These are phyloP conservation scores for Sturnira hondurensis DNA, from an alignment of 2,113 vertebrate species.

Conservation along the genomic window DNA sequence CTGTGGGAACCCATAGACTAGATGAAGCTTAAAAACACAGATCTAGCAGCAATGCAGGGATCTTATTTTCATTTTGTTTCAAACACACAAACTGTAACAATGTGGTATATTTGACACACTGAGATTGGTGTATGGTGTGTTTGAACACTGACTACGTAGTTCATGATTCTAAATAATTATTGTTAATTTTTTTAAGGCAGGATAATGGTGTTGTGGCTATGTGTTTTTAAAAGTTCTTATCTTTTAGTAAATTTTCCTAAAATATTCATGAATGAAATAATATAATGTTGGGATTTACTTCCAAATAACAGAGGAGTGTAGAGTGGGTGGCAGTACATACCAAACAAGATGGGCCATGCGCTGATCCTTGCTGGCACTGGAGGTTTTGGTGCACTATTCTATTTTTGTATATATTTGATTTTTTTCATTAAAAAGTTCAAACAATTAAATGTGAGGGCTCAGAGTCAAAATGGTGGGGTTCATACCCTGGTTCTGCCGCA, in stretches of 20 bases:
- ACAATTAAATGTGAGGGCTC: neutral
- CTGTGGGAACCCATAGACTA: neutral
- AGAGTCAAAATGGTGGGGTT: neutral
- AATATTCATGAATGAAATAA: neutral
- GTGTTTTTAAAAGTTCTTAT: neutral
- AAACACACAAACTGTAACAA: neutral
- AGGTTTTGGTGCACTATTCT: neutral
- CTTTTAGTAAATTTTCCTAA: neutral
- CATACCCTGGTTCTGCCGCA: neutral
- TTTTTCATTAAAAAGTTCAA: neutral
- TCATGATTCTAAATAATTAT: slow-evolving; percentile 10
- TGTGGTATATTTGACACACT: neutral
- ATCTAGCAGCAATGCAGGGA: neutral
- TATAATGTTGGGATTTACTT: neutral
- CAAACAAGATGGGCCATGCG: neutral
- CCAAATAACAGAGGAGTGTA: neutral
- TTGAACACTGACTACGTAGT: slow-evolving; percentile 4
- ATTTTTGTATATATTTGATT: neutral
- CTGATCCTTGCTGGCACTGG: neutral
- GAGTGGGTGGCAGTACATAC: neutral
- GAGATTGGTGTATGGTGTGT: too few relatives aligned
- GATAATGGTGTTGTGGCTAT: neutral
- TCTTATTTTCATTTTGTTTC: neutral
- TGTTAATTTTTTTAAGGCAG: neutral
- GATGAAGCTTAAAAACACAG: neutral